Conservation (phyloP, 2,113 vertebrate genomes). For the Ceyx cyanopectus region DNA sequence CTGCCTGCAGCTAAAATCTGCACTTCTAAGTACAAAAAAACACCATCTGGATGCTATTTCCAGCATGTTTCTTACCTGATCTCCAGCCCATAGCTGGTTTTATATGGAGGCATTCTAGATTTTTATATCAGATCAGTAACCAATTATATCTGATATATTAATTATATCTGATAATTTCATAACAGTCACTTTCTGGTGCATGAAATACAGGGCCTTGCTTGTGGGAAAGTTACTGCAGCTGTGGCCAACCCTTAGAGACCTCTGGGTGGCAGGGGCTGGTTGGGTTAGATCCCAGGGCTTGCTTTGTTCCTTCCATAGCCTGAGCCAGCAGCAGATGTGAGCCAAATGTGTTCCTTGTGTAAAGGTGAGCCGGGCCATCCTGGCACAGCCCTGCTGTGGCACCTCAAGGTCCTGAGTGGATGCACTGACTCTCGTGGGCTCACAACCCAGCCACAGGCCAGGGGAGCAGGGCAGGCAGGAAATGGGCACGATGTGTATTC, state of each 20-base stretch:
- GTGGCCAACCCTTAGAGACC: no score
- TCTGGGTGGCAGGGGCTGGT: neutral
- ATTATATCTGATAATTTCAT: neutral
- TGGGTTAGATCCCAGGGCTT: neutral
- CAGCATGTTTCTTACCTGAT: neutral
- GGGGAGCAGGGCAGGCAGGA: neutral
- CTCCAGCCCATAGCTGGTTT: neutral
- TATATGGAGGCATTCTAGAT: neutral
- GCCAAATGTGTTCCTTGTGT: neutral
- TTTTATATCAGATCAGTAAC: neutral
- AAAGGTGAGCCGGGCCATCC: neutral
- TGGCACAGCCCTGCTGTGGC: neutral
- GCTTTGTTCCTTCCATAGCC: neutral
- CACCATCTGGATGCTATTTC: neutral
- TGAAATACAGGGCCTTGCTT: neutral
- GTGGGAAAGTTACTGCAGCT: neutral
- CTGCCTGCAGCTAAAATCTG: neutral
- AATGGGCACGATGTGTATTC: neutral
- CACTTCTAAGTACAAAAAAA: neutral
- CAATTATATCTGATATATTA: no score
- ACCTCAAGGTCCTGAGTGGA: neutral
- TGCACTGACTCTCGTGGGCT: rapidly evolving
- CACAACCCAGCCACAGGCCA: neutral
- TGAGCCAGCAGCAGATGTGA: neutral
- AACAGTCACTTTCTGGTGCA: neutral